A percentile compares a stretch with the other conserved stretches of the same genome.
These are phyloP conservation scores for Arge pagana DNA, from an alignment of 2,888 invertebrate species.

Conservation along the genomic window DNA sequence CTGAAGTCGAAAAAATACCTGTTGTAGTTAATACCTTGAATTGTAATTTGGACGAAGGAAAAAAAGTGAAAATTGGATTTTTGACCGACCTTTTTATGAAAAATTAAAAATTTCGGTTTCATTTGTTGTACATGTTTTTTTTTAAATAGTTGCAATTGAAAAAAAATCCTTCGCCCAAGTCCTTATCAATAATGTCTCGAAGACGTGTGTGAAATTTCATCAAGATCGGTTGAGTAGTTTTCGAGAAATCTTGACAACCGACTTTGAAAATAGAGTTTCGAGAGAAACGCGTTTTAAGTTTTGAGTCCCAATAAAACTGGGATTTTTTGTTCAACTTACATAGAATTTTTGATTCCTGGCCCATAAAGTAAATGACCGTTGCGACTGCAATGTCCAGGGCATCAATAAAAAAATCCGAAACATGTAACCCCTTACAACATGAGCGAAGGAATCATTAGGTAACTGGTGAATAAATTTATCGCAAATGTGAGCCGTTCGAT, in stretches of 20 bases:
- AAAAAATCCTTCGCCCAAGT: slow-evolving; percentile 18
- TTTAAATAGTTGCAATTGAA: slow-evolving; percentile 21
- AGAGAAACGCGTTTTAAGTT: slow-evolving; percentile 29
- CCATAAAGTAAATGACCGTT: slow-evolving; percentile 32
- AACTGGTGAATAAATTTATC: too few species aligned
- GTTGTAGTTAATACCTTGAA: slow-evolving; percentile 15
- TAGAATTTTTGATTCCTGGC: slow-evolving; percentile 35
- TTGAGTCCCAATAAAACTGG: slow-evolving; percentile 19
- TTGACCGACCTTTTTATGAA: too few species aligned
- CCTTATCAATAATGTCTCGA: slow-evolving; percentile 23
- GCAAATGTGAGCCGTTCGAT: too few species aligned
- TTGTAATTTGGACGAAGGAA: slow-evolving; percentile 18
- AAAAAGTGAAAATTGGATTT: slow-evolving; percentile 18
- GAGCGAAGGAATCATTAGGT: too few species aligned
- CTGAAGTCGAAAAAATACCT: too few species aligned
- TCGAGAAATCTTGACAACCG: too few species aligned
- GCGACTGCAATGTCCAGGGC: too few species aligned
- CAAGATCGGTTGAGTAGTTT: too few species aligned
- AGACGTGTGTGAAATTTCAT: slow-evolving; percentile 22
- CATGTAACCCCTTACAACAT: too few species aligned
- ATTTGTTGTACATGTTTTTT: slow-evolving; percentile 20
- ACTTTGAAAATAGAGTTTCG: too few species aligned
- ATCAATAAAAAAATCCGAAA: too few species aligned
- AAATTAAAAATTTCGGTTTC: too few species aligned
- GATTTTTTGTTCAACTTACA: slow-evolving; percentile 26